Percentiles rank a stretch among this genome's conserved stretches.
These are phyloP conservation scores for Tineola bisselliella DNA, from an alignment of 2,888 invertebrate species.

Conservation along the genomic window DNA sequence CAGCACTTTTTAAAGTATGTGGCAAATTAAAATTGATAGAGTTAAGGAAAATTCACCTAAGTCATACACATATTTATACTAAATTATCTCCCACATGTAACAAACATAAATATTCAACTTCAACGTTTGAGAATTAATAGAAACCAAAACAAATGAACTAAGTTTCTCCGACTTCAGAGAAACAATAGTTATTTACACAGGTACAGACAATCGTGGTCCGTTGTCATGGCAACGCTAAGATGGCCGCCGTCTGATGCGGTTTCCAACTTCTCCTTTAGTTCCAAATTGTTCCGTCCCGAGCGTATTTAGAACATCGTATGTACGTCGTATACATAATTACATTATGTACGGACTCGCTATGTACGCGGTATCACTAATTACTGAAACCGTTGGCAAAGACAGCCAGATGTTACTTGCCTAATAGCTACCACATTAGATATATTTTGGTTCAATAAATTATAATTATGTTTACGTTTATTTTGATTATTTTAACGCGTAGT, in stretches of 20 bases:
- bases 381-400: conserved; percentile 38
- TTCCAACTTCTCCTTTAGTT: conserved; percentile 61
- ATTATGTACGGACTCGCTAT: conserved; percentile 47
- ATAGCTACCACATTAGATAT: no score
- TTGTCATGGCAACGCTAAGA: conserved; percentile 58
- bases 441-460: no score
- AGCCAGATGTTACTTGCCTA: background rate
- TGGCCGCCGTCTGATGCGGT: conserved; percentile 63
- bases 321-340: conserved; percentile 61
- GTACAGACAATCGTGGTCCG: conserved; percentile 56
- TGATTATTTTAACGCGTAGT: no score
- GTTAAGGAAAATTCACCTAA: no score
- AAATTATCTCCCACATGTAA: background rate
- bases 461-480: no score
- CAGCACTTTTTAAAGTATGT: no score
- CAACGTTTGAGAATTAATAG: background rate
- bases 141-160: conserved; percentile 9
- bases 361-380: conserved; percentile 59
- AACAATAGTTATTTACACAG: conserved; percentile 24
- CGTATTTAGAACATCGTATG: conserved; percentile 57
- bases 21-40: no score
- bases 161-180: background rate
- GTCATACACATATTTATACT: background rate
- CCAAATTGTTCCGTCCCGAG: conserved; percentile 53
- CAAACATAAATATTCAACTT: background rate